These are phyloP conservation scores for Strix aluco DNA, from an alignment of 2,113 vertebrate genomes.

Conservation along the genomic window DNA sequence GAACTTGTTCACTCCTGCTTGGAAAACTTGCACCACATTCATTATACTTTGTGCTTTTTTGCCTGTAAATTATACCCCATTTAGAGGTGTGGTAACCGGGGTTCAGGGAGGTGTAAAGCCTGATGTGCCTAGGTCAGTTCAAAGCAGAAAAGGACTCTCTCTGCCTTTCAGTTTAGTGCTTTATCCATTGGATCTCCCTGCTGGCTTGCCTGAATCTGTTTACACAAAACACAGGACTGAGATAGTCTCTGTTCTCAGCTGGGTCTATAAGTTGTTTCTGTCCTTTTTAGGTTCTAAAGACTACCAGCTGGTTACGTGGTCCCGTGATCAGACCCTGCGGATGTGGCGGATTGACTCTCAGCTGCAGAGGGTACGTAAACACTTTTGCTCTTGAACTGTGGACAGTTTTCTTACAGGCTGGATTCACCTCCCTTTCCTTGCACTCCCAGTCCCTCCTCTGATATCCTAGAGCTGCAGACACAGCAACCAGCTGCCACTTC, in stretches of 20 bases:
- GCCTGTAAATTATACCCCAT: background rate
- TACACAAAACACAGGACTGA: background rate
- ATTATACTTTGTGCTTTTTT: background rate
- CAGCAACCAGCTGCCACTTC: background rate
- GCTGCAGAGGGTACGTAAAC: constrained; percentile 86
- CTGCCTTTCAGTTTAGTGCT: background rate
- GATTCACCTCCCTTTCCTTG: background rate
- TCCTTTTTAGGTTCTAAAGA: constrained; percentile 87
- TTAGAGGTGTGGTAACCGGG: background rate
- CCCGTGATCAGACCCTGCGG: constrained; percentile 94
- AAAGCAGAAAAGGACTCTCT: background rate
- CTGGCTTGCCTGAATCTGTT: background rate
- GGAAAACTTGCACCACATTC: background rate
- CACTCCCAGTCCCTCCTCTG: background rate
- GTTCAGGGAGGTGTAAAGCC: background rate
- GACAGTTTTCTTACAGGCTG: background rate
- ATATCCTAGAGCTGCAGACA: background rate
- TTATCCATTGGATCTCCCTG: background rate
- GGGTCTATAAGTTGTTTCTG: background rate
- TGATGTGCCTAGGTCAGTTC: background rate
- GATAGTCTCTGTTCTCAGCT: background rate
- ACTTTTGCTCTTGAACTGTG: background rate
- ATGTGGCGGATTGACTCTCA: constrained; percentile 97
- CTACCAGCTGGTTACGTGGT: constrained; percentile 95
- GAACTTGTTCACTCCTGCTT: background rate